A percentile compares a stretch with the other conserved stretches of the same genome.
Evolutionary conservation across 2,888 invertebrate species (phyloP).

Genomic region (Lochmaea crataegi): DNA sequence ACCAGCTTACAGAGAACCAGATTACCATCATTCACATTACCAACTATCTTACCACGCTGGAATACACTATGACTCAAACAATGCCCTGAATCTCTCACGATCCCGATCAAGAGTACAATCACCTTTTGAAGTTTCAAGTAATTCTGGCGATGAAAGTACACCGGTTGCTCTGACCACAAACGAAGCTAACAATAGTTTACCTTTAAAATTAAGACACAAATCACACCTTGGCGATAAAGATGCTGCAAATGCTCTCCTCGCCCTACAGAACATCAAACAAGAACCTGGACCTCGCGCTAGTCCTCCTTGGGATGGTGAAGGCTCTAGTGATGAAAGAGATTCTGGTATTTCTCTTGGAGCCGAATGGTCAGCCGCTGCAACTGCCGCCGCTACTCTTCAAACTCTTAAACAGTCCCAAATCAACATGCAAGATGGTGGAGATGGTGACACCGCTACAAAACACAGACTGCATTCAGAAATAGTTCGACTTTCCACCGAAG

Average conservation of each 20-base stretch:
- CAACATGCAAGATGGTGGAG: conserved; percentile 57
- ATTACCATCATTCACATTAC: conserved; percentile 64
- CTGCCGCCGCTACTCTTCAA: conserved; percentile 60
- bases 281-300: conserved; percentile 84
- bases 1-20: conserved; percentile 66
- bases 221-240: conserved; percentile 91
- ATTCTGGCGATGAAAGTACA: conserved; percentile 72
- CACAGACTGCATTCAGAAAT: conserved; percentile 86
- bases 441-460: conserved; percentile 71
- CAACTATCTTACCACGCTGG: conserved; percentile 64
- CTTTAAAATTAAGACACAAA: conserved; percentile 92
- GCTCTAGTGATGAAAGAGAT: conserved; percentile 90
- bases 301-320: conserved; percentile 89
- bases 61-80: conserved; percentile 69
- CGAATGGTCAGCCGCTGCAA: conserved; percentile 69
- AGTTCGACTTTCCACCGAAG: conserved; percentile 89
- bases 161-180: conserved; percentile 62
- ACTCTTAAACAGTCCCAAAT: conserved; percentile 61
- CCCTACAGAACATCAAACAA: conserved; percentile 87
- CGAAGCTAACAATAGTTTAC: conserved; percentile 83
- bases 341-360: conserved; percentile 88
- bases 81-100: conserved; percentile 78
- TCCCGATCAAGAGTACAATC: conserved; percentile 71
- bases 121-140: conserved; percentile 85
- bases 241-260: conserved; percentile 83